Conservation (phyloP, 2,888 invertebrate species). For the Dorcus hopei region DNA sequence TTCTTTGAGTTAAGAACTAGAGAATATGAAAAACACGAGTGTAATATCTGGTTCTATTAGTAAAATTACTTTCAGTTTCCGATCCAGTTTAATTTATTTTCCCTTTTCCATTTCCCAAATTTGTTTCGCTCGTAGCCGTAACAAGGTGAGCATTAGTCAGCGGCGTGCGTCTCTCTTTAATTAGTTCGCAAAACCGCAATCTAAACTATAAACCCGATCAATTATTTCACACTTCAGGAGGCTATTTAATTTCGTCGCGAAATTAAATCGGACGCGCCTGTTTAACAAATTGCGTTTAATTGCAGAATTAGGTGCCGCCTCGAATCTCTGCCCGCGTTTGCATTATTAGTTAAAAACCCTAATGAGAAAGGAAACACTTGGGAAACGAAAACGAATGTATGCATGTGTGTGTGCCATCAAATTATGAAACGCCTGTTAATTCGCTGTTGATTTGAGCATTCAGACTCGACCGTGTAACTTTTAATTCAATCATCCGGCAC, state of each 20-base stretch:
- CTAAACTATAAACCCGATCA: conserved; percentile 26
- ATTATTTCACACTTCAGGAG: conserved; percentile 29
- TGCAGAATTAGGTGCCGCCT: conserved; percentile 22
- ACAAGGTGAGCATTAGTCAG: neutral
- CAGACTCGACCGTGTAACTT: conserved; percentile 38
- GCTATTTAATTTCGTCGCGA: conserved; percentile 23
- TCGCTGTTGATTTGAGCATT: conserved; percentile 44
- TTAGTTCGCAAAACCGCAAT: conserved; percentile 26
- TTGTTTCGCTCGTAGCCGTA: too few relatives aligned
- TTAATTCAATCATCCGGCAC: conserved; percentile 39
- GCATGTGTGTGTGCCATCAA: conserved; percentile 33
- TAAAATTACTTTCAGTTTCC: too few relatives aligned
- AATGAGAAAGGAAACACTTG: conserved; percentile 34
- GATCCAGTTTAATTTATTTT: too few relatives aligned
- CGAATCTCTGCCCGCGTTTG: conserved; percentile 15
- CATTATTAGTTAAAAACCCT: conserved; percentile 33
- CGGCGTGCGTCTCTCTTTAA: conserved; percentile 18
- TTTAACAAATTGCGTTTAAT: conserved; percentile 31
- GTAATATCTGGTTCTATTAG: too few relatives aligned
- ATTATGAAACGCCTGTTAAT: conserved; percentile 43
- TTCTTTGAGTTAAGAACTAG: too few relatives aligned
- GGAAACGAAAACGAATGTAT: conserved; percentile 32
- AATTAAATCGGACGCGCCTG: conserved; percentile 25
- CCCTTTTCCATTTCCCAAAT: too few relatives aligned
- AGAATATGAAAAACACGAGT: too few relatives aligned